Conservation (phyloP, 2,113 vertebrate genomes). For the Centropristis striata region DNA sequence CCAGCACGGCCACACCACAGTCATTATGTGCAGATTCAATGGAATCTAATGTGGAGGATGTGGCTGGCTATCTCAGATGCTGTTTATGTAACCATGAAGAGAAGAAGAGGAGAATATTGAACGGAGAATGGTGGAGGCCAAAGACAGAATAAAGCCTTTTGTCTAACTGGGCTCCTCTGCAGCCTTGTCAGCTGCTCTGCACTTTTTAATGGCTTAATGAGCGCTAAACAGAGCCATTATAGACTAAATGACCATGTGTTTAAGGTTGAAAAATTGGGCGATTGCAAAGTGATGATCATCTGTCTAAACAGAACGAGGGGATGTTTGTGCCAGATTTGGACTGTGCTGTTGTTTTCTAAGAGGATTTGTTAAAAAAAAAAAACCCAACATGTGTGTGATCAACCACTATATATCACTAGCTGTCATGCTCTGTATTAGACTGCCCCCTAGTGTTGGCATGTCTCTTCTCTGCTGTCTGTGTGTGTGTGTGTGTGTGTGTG, state of each 20-base stretch:
- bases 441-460: constrained; percentile 74
- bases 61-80: constrained; percentile 64
- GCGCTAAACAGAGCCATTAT: constrained; percentile 58
- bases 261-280: constrained; percentile 44
- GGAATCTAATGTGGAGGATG: constrained; percentile 71
- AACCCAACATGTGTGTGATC: constrained; percentile 35
- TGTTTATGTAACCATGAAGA: constrained; percentile 64
- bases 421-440: constrained; percentile 70
- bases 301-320: constrained; percentile 47
- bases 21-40: constrained; percentile 71
- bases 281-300: constrained; percentile 56
- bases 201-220: constrained; percentile 74
- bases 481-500: constrained; percentile 9
- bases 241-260: constrained; percentile 55
- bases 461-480: background rate
- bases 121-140: constrained; percentile 30
- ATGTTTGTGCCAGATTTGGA: constrained; percentile 21
- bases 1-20: constrained; percentile 55
- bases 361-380: constrained; percentile 1
- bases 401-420: background rate
- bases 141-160: constrained; percentile 54
- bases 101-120: constrained; percentile 38
- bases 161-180: constrained; percentile 32
- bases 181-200: constrained; percentile 33
- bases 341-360: constrained; percentile 32